Evolutionary conservation across 1,140 invertebrate species (phyloP), one percentile per base, ranked within the genome.

Genomic region (Aphis craccivora): DNA sequence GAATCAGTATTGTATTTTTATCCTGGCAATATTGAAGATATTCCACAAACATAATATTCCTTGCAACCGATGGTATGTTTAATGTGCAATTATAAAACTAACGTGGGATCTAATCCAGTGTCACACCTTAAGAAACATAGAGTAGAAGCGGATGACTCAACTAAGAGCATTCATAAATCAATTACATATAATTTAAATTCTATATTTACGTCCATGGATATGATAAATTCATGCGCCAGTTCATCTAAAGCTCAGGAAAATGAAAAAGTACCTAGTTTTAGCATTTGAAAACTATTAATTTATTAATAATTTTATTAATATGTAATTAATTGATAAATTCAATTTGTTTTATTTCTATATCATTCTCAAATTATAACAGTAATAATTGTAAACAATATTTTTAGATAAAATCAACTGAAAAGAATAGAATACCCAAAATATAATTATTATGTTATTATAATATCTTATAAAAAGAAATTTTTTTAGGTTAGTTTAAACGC

Each of bases 121-220:
- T 95, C 97, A 8, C 97, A 98, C 94, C 95, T 98, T 87, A 96
- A 96, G 93, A 94, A 97, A 86, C 97, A 98, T 94, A 95, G 95
- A 0, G 96, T 97, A 5, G 96, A 97, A 4, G 95, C 96, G 94
- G 96, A 96, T 0, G 96, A 96, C 0, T 96, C 97, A 0, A 94
- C 94, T 37, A 94, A 94, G 48, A 94, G 94, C 43, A 94, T 95
- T 25, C 96, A 97, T 0, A 98, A 98, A 95, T 97, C 97, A 0
- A 97, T 98, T 0, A 97, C 97, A 0, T 97, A 97, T 95, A 95
- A 97, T 35, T 97, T 97, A 89, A 97, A 97, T 55, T 97, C 97
- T 93, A 97, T 98, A 94, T 96, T 96, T 94, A 97, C 97, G 96
- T 98, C 98, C 94, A 97, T 98, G 94, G 97, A 97, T 95, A 98